A percentile compares a stretch with the other conserved stretches of the same genome.
Conservation (phyloP, 2,888 invertebrate genomes). For the Operophtera brumata region DNA sequence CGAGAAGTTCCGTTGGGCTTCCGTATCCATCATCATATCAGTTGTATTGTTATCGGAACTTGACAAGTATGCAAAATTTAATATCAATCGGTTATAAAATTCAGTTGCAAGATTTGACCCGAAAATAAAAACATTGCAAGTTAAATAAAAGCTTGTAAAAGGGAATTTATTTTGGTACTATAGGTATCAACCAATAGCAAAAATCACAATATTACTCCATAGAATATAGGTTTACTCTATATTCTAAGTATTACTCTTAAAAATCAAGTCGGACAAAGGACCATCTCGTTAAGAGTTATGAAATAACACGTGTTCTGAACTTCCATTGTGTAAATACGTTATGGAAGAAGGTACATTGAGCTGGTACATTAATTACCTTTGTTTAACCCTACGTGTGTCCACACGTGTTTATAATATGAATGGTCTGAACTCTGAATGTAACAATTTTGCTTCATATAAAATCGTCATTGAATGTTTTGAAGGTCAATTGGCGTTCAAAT, state of each 20-base stretch:
- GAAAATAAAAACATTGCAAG: no score
- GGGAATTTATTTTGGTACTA: no score
- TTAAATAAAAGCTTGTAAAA: no score
- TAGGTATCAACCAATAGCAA: no score
- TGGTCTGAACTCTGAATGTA: neutral
- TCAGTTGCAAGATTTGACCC: no score
- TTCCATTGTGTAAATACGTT: slow-evolving; percentile 29
- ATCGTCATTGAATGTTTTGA: slow-evolving; percentile 3
- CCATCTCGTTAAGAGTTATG: slow-evolving; percentile 18
- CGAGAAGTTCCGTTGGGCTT: no score
- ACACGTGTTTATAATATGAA: slow-evolving; percentile 52
- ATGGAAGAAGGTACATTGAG: neutral
- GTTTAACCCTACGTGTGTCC: slow-evolving; percentile 47
- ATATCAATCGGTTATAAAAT: no score
- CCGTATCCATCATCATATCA: no score
- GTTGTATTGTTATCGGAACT: no score
- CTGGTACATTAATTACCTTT: slow-evolving; percentile 59
- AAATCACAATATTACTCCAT: no score
- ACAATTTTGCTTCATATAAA: neutral
- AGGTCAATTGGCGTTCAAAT: slow-evolving; percentile 4
- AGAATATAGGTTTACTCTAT: no score
- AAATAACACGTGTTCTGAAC: slow-evolving; percentile 45
- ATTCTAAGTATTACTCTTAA: slow-evolving; percentile 4
- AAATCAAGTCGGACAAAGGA: slow-evolving; percentile 14
- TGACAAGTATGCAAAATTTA: no score